Evolutionary conservation across 2,888 invertebrate genomes (phyloP), one percentile per base, ranked within the genome.

Genomic region (Drosophila setosimentum): DNA sequence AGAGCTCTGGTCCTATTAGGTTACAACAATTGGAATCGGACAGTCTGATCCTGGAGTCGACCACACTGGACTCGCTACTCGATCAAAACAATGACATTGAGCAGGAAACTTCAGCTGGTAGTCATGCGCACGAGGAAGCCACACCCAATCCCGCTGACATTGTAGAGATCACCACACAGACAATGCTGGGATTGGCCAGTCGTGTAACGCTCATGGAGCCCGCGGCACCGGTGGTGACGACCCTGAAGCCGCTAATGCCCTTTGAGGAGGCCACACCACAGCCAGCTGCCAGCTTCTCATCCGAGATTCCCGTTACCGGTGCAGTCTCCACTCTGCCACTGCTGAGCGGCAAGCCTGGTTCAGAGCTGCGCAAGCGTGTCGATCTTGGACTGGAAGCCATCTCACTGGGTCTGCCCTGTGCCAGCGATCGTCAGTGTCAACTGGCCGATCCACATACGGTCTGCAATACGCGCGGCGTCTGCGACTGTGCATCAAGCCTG

Each of bases 381-480:
- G 93, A 93, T 66, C 82, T 93, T 4, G 93, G 93, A 3, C 86
- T 92, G 72, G 93, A 93, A 59, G 92, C 93, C 33, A 95, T 97
- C 10, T 97, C 97, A 24, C 94, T 98, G 42, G 98, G 98, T 10
- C 94, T 96, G 89, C 93, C 95, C 5, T 98, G 98, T 91, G 93
- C 94, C 49, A 95, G 95, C 30, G 96, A 97, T 92, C 93, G 95
- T 37, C 97, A 98, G 93, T 98, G 98, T 90, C 95, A 95, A 86
- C 94, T 95, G 82, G 95, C 97, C 10, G 98, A 98, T 93, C 95
- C 96, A 1, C 94, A 96, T 91, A 96, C 97, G 0, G 94, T 95
- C 65, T 98, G 98, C 92, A 93, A 93, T 94, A 60, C 76, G 32
- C 84, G 83, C 2, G 92, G 92, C 21, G 91, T 94, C 66, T 98